phyloP scores from a whole-genome alignment of 2,113 vertebrate genomes.

The Lates calcarifer region DNA sequence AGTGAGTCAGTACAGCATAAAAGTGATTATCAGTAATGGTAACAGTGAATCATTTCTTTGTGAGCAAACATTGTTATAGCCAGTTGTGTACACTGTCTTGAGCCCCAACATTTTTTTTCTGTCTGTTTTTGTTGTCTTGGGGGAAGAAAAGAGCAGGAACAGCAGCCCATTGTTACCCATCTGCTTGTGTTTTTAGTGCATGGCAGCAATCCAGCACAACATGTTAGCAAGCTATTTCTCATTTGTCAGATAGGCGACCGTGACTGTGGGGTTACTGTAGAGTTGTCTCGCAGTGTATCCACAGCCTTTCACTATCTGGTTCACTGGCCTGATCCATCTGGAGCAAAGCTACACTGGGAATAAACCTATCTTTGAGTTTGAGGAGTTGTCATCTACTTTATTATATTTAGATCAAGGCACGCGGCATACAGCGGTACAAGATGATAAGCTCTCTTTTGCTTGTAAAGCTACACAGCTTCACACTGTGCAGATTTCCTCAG shows the following conservation, averaged over 20 bases:
- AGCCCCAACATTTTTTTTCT: neutral
- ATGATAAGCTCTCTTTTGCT: slow-evolving; percentile 20
- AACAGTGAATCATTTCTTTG: neutral
- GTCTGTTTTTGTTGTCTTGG: slow-evolving; percentile 24
- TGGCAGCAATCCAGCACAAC: slow-evolving; percentile 41
- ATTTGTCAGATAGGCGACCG: slow-evolving; percentile 49
- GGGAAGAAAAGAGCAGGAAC: slow-evolving; percentile 43
- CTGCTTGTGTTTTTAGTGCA: slow-evolving; percentile 57
- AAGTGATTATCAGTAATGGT: neutral
- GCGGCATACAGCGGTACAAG: slow-evolving; percentile 8
- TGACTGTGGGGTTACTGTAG: slow-evolving; percentile 50
- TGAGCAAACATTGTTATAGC: neutral
- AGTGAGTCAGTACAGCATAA: neutral
- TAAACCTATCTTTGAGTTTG: slow-evolving; percentile 48
- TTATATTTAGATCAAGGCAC: slow-evolving; percentile 52
- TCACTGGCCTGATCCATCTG: slow-evolving; percentile 54
- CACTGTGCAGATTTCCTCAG: slow-evolving; percentile 17
- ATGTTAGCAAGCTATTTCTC: slow-evolving; percentile 55
- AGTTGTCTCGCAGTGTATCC: slow-evolving; percentile 41
- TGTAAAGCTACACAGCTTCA: slow-evolving; percentile 13
- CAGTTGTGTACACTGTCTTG: slow-evolving; percentile 34
- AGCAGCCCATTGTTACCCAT: slow-evolving; percentile 56
- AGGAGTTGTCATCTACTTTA: slow-evolving; percentile 45
- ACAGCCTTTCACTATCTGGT: slow-evolving; percentile 65
- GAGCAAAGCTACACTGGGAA: slow-evolving; percentile 60